Evolutionary conservation across 1,140 invertebrate species (phyloP).

Genomic region (Parapsyche elsis): DNA sequence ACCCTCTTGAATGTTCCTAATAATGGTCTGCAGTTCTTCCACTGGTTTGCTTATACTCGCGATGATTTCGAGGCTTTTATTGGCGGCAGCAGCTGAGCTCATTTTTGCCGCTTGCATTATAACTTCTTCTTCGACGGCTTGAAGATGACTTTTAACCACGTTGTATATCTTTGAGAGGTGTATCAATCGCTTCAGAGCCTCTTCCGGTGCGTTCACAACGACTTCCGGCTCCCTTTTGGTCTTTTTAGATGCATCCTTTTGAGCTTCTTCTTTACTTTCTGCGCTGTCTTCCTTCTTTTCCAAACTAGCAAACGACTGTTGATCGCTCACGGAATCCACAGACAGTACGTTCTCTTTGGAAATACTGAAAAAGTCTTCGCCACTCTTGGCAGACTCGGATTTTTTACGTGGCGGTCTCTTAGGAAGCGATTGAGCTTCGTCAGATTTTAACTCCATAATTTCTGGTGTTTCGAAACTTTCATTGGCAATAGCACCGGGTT

Average conservation of each 20-base stretch:
- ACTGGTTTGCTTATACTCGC: conserved; percentile 72
- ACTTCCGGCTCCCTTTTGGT: conserved; percentile 59
- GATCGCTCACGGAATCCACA: conserved; percentile 67
- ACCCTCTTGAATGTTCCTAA: conserved; percentile 64
- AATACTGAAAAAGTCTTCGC: conserved; percentile 70
- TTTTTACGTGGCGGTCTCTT: conserved; percentile 66
- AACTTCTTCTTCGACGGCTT: conserved; percentile 71
- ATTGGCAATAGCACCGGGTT: conserved; percentile 60
- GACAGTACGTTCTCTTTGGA: conserved; percentile 64
- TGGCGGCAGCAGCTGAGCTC: conserved; percentile 71
- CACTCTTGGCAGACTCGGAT: conserved; percentile 68
- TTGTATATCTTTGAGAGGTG: conserved; percentile 50
- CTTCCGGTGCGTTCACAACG: conserved; percentile 57
- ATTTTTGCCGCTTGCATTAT: conserved; percentile 72
- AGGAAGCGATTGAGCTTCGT: conserved; percentile 60
- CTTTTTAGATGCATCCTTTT: conserved; percentile 61
- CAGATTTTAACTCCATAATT: conserved; percentile 36
- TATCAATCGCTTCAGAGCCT: conserved; percentile 47
- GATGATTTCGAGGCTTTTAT: conserved; percentile 74
- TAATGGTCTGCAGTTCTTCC: conserved; percentile 72
- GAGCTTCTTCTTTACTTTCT: conserved; percentile 58
- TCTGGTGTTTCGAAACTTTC: neutral
- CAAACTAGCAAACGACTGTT: conserved; percentile 73
- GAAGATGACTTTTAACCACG: conserved; percentile 64
- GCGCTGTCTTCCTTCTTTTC: conserved; percentile 60